phyloP scores from a whole-genome alignment of 2,888 invertebrate species.

The Melanostoma mellinum region DNA sequence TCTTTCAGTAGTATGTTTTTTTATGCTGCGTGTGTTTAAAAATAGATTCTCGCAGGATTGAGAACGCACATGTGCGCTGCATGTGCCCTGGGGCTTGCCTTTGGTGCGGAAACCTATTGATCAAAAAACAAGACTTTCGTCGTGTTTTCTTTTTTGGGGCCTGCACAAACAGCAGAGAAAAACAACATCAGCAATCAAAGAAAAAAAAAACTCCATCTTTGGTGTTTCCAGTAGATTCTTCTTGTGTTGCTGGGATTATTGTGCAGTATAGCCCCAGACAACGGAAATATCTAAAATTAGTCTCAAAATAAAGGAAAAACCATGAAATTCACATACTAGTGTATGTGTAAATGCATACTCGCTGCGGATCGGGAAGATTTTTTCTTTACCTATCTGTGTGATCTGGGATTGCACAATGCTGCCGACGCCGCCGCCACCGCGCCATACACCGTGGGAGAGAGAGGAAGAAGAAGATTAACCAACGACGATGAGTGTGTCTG shows the following conservation, averaged over 20 bases:
- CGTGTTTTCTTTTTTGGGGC: conserved; percentile 4
- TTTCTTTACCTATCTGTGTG: conserved; percentile 38
- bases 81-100: conserved; percentile 47
- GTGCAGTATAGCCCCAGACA: conserved; percentile 35
- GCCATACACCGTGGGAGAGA: background rate
- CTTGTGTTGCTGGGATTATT: conserved; percentile 19
- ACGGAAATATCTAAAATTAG: conserved; percentile 66
- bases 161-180: conserved; percentile 3
- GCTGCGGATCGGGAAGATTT: conserved; percentile 51
- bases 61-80: conserved; percentile 58
- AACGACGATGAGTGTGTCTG: conserved; percentile 53
- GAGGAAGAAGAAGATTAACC: conserved; percentile 25
- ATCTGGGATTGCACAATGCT: conserved; percentile 64
- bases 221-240: conserved; percentile 50
- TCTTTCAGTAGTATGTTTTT: conserved; percentile 12
- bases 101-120: conserved; percentile 44
- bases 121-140: conserved; percentile 31
- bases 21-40: conserved; percentile 21
- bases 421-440: background rate
- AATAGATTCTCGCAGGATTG: conserved; percentile 41
- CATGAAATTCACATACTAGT: conserved; percentile 47
- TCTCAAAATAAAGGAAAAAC: conserved; percentile 13
- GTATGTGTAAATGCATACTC: conserved; percentile 55
- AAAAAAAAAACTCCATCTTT: conserved; percentile 24
- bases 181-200: conserved; percentile 7